Conservation (phyloP, 2,113 vertebrate genomes). For the Neogale vison region DNA sequence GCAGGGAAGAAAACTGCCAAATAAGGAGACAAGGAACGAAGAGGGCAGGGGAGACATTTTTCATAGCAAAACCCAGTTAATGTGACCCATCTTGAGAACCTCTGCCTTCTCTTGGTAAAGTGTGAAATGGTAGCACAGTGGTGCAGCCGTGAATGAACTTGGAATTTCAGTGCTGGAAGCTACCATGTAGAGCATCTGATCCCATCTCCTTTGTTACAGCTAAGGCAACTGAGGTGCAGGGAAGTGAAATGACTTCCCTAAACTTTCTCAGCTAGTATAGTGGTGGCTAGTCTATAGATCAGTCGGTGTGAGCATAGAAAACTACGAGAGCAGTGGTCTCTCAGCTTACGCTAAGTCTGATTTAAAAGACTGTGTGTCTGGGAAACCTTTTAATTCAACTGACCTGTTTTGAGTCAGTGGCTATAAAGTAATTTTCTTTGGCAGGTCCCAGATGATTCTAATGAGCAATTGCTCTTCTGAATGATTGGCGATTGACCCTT, state of each 20-base stretch:
- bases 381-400: background rate
- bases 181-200: background rate
- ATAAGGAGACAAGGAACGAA: background rate
- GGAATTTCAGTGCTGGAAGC: background rate
- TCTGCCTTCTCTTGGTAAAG: background rate
- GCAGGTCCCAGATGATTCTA: conserved; percentile 18
- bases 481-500: background rate
- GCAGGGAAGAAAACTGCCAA: conserved; percentile 8
- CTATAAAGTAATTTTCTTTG: conserved; percentile 17
- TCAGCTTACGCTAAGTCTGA: background rate
- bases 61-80: background rate
- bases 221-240: background rate
- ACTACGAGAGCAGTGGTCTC: background rate
- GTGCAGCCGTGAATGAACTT: too few species aligned
- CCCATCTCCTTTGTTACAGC: background rate
- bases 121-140: background rate
- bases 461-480: conserved; percentile 33
- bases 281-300: background rate
- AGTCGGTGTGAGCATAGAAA: background rate
- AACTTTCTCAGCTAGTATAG: background rate
- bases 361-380: background rate
- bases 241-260: background rate
- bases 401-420: background rate
- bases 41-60: background rate
- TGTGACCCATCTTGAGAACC: background rate